A percentile compares a stretch with the other conserved stretches of the same genome.
Evolutionary conservation across 2,113 vertebrate genomes (phyloP).

Genomic region (Psittacula cyanocephala): DNA sequence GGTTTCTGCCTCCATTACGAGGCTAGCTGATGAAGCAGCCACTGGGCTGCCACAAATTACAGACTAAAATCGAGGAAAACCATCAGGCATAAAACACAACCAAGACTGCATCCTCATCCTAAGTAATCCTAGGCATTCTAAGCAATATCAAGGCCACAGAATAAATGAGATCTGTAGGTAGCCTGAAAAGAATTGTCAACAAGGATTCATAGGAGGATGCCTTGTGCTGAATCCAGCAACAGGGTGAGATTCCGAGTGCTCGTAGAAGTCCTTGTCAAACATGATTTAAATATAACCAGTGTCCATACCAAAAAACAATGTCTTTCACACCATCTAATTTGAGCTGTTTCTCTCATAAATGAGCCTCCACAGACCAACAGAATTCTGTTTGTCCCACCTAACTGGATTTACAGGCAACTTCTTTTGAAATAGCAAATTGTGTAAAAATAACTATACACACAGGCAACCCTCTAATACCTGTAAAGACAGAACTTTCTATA

Average conservation of each 20-base stretch:
- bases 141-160: not conserved
- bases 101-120: not conserved
- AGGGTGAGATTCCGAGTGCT: fast-evolving
- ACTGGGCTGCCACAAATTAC: not conserved
- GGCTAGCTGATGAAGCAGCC: not conserved
- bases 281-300: not conserved
- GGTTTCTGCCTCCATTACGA: not conserved
- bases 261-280: fast-evolving
- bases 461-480: not conserved
- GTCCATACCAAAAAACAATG: not conserved
- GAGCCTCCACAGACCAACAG: not conserved
- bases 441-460: not conserved
- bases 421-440: not conserved
- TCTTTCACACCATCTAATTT: not conserved
- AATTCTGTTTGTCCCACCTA: not conserved
- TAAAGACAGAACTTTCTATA: not conserved
- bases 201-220: not conserved
- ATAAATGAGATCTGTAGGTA: not conserved
- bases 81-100: not conserved
- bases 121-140: not conserved
- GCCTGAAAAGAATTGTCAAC: not conserved
- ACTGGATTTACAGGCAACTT: not conserved
- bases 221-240: not conserved
- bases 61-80: not conserved
- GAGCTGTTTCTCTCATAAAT: not conserved